Conservation (phyloP, 1,140 invertebrate species). For the Pseudomyrmex pallidus region DNA sequence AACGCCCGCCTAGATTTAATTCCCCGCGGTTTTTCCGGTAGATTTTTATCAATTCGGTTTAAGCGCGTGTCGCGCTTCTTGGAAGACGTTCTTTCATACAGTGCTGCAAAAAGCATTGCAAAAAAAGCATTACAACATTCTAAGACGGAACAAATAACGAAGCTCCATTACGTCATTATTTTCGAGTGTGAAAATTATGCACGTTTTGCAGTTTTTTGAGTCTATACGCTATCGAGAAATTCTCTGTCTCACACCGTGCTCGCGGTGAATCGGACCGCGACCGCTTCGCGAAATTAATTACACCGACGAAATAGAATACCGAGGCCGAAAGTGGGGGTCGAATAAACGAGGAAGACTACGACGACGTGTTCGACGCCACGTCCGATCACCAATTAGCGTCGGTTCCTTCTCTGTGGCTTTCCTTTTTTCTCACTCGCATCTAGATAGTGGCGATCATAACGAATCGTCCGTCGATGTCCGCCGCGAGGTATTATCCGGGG, state of each 20-base stretch:
- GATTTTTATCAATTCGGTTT: slow-evolving; percentile 47
- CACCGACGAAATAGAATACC: no score
- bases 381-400: slow-evolving; percentile 71
- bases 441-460: slow-evolving; percentile 74
- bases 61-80: not conserved
- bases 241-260: no score
- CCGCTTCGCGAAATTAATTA: no score
- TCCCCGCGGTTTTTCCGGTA: slow-evolving; percentile 33
- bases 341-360: slow-evolving; percentile 49
- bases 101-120: no score
- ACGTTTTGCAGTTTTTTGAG: no score
- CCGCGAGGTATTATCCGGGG: slow-evolving; percentile 61
- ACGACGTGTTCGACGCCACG: slow-evolving; percentile 59
- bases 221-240: no score
- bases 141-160: no score
- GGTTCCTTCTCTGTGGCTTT: slow-evolving; percentile 42
- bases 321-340: not conserved
- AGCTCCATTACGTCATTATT: no score
- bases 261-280: no score
- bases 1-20: slow-evolving; percentile 64
- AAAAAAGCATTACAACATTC: no score
- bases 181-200: no score
- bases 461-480: slow-evolving; percentile 70
- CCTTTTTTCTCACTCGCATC: slow-evolving; percentile 62
- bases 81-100: not conserved